A percentile compares a stretch with the other conserved stretches of the same genome.
phyloP scores from a whole-genome alignment of 2,888 invertebrate species.

The Caenorhabditis sp. region DNA sequence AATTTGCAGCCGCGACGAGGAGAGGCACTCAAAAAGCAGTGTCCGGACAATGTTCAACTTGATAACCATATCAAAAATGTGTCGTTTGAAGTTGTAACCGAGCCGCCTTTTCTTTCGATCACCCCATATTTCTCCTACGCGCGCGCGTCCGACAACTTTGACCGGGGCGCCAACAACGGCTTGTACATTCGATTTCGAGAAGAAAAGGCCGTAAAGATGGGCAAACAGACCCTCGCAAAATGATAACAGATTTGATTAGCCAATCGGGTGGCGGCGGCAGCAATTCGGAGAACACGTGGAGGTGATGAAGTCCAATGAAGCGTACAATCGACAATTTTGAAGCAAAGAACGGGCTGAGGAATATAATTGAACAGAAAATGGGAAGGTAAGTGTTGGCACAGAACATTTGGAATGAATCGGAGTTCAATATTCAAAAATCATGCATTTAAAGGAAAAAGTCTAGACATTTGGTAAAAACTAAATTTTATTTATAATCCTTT shows the following conservation, averaged over 20 bases:
- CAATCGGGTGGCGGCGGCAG: background rate
- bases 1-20: background rate
- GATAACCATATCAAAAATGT: conserved; percentile 6
- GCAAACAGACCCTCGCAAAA: conserved; percentile 19
- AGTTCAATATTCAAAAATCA: too few species aligned
- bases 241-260: conserved; percentile 51
- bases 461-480: too few species aligned
- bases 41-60: conserved; percentile 8
- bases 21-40: background rate
- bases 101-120: conserved; percentile 48
- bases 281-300: conserved; percentile 25
- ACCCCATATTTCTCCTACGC: conserved; percentile 41
- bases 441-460: too few species aligned
- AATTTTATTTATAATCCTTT: too few species aligned
- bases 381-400: too few species aligned
- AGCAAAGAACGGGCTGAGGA: conserved; percentile 6
- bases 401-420: too few species aligned
- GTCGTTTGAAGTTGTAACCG: conserved; percentile 18
- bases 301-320: conserved; percentile 27
- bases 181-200: conserved; percentile 28
- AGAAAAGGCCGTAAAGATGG: conserved; percentile 17
- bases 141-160: conserved; percentile 28
- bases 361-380: background rate
- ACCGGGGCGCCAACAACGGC: conserved; percentile 8
- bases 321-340: conserved; percentile 12